These are phyloP conservation scores for Arrhopalites spinosus DNA, from an alignment of 2,888 invertebrate genomes.

Conservation along the genomic window DNA sequence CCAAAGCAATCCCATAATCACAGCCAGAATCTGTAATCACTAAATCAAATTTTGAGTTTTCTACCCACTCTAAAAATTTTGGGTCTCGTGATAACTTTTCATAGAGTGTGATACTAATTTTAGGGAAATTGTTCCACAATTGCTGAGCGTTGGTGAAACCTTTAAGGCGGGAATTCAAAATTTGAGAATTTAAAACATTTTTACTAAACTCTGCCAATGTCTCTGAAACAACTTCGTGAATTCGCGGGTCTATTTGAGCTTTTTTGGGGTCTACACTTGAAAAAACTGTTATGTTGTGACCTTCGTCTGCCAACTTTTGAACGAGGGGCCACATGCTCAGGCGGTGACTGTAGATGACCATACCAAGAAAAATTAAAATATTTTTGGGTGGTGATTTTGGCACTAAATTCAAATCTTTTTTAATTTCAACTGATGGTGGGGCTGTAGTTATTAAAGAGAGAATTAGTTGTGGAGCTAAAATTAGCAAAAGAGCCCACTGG, in stretches of 20 bases:
- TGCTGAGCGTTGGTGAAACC: neutral
- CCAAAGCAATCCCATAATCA: constrained; percentile 46
- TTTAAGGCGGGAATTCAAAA: neutral
- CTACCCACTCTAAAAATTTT: constrained; percentile 35
- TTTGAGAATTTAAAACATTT: neutral
- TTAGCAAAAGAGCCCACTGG: too few species aligned
- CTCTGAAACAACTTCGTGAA: constrained; percentile 2
- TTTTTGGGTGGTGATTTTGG: too few species aligned
- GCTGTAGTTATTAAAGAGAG: too few species aligned
- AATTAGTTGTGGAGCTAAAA: too few species aligned
- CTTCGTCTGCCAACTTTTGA: constrained; percentile 40
- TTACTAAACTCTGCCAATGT: neutral
- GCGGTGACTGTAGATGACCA: constrained; percentile 50
- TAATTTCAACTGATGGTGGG: too few species aligned
- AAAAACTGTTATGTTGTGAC: constrained; percentile 51
- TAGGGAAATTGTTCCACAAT: neutral
- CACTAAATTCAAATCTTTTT: too few species aligned
- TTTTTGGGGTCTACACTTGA: constrained; percentile 34
- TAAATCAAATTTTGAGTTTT: constrained; percentile 40
- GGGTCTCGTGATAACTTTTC: neutral
- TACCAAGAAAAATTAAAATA: constrained; percentile 48
- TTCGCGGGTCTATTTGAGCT: constrained; percentile 17
- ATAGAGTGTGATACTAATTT: neutral
- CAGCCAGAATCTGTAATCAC: constrained; percentile 44
- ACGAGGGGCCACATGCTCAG: constrained; percentile 52